Base-by-base conservation (phyloP, 1,140 invertebrate genomes). In the Epicauta chinensis region DNA sequence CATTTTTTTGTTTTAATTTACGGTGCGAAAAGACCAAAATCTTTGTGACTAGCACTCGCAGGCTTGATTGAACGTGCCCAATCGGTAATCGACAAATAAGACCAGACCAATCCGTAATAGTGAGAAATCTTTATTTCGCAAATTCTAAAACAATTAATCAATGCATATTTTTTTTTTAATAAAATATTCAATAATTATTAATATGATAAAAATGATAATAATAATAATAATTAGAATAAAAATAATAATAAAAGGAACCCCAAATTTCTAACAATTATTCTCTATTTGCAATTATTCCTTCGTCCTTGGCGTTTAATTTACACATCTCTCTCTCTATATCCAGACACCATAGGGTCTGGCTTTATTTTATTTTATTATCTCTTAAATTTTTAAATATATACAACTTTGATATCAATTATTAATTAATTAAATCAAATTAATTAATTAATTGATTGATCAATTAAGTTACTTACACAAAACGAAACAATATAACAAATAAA, bases 81-180 rank as follows among this genome's bases (percentile, higher is more conserved):
- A 23, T 23, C 2, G 23, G 7, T 23, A 23, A 23, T 5, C 23
- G 23, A 23, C 7, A 3, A 23, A 23, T 23, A 3, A 23, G 7
- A 23, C 23, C 23, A 23, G 7, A 23, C 23, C 4, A 23, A 5
- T 3, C 23, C 1, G 1, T 53, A 53, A 57, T 63, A 59, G 55
- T 67, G 65, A 67, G 65, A 67, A 67, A 67, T 67, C 51, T 64
- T 63, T 65, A 65, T 65, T 65, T 65, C 61, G 60, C 58, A 56
- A 63, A 60, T 64, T 60, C 61, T 60, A 62, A 67, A 67, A 67
- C 65, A 67, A 63, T 65, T 52, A 66, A 64, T 61, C 63, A 65
- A 23, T 23, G 23, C 23, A 23, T 23, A n/a, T n/a, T n/a, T n/a
- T n/a, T n/a, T 56, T 56, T 57, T 62, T 63, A 65, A 63, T 61